Conservation (phyloP, 2,113 vertebrate species). For the Puffinus mauretanicus region DNA sequence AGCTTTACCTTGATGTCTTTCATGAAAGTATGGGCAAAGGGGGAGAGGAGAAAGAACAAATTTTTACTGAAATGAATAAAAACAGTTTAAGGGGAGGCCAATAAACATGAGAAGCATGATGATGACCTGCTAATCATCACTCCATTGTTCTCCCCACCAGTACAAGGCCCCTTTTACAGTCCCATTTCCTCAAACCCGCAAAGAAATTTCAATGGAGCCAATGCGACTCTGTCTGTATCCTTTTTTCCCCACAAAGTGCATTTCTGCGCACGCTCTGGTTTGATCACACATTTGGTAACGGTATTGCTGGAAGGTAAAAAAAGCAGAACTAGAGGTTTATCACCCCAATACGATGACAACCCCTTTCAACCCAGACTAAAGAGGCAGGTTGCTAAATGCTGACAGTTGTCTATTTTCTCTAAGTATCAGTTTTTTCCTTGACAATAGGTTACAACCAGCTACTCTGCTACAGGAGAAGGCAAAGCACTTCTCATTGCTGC, state of each 20-base stretch:
- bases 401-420: background rate
- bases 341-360: rapidly evolving
- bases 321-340: background rate
- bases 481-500: background rate
- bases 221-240: background rate
- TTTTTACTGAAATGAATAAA: background rate
- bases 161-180: background rate
- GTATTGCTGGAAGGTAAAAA: background rate
- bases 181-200: background rate
- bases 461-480: background rate
- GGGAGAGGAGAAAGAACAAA: background rate
- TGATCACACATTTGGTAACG: background rate
- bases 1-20: background rate
- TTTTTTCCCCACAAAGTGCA: background rate
- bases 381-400: background rate
- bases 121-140: background rate
- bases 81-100: background rate
- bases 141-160: background rate
- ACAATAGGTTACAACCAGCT: background rate
- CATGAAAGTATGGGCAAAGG: background rate
- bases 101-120: background rate
- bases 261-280: background rate
- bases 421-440: background rate
- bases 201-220: background rate
- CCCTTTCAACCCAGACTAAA: background rate